Conservation (phyloP, 92 coral and sea anemone species). For the Zoanthus solanderi region DNA sequence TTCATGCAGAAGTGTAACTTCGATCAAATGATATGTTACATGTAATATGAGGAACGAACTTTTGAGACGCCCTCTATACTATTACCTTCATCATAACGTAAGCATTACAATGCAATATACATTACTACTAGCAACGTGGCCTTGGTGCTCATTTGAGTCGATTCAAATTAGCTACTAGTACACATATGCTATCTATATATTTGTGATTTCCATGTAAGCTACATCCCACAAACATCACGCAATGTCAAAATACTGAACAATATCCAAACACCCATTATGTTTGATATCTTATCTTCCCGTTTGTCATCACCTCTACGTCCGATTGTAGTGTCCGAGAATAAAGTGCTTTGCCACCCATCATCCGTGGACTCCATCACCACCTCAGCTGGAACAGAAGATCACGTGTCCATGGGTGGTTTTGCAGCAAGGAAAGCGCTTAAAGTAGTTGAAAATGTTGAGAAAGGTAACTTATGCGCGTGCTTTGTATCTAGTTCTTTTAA, state of each 20-base stretch:
- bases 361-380: conserved; percentile 94
- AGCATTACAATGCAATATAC: no score
- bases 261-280: no score
- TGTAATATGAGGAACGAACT: not conserved
- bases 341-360: conserved; percentile 97
- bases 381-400: conserved; percentile 98
- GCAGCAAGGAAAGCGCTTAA: conserved; percentile 91
- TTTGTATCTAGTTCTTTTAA: no score
- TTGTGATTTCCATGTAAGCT: no score
- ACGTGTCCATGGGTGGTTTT: conserved; percentile 99
- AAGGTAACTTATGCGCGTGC: conserved; percentile 58
- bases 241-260: no score
- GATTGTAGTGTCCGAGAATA: conserved; percentile 89
- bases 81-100: no score
- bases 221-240: no score
- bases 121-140: no score
- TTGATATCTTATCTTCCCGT: no score
- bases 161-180: no score
- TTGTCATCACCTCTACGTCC: not conserved
- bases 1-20: not conserved
- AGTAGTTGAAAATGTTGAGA: conserved; percentile 94
- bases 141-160: no score
- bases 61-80: not conserved
- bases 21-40: not conserved
- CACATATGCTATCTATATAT: no score